phyloP scores from a whole-genome alignment of 1,140 invertebrate genomes.

The Drosophila paulistorum region DNA sequence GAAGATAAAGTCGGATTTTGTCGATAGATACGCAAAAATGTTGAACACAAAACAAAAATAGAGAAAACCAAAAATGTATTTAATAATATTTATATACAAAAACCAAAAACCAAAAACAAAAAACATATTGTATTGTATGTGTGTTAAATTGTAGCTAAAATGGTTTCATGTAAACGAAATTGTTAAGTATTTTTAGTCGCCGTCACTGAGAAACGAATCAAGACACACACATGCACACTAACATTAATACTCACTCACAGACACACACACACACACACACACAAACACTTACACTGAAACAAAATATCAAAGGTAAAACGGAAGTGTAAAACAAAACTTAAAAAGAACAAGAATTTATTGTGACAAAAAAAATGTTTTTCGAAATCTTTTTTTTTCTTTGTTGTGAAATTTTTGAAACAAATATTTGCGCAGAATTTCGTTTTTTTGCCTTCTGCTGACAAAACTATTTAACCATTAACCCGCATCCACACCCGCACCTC shows the following conservation, averaged over 20 bases:
- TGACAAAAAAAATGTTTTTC: slow-evolving; percentile 8
- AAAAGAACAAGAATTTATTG: slow-evolving; percentile 22
- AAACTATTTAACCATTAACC: slow-evolving; percentile 44
- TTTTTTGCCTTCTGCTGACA: slow-evolving; percentile 73
- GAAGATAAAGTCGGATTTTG: slow-evolving; percentile 39
- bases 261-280: slow-evolving; percentile 24
- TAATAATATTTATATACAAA: slow-evolving; percentile 59
- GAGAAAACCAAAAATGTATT: slow-evolving; percentile 30
- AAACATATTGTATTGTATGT: slow-evolving; percentile 39
- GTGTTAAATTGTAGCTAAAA: slow-evolving; percentile 74
- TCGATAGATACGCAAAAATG: slow-evolving; percentile 25
- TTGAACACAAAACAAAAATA: slow-evolving; percentile 37
- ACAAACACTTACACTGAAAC: slow-evolving; percentile 15
- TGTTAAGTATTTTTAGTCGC: slow-evolving; percentile 78
- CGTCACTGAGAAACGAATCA: slow-evolving; percentile 31
- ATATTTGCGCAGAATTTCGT: slow-evolving; percentile 48
- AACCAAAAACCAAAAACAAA: slow-evolving; percentile 13
- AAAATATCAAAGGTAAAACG: neutral
- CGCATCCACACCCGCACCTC: slow-evolving; percentile 1
- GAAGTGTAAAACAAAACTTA: neutral
- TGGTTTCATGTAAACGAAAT: slow-evolving; percentile 79
- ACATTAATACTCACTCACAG: slow-evolving; percentile 4
- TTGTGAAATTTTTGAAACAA: slow-evolving; percentile 17
- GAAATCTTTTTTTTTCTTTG: slow-evolving; percentile 8
- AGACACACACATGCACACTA: slow-evolving; percentile 12